A percentile compares a stretch with the other conserved stretches of the same genome.
Evolutionary conservation across 2,113 vertebrate genomes (phyloP).

Genomic region (Argyrosomus japonicus): DNA sequence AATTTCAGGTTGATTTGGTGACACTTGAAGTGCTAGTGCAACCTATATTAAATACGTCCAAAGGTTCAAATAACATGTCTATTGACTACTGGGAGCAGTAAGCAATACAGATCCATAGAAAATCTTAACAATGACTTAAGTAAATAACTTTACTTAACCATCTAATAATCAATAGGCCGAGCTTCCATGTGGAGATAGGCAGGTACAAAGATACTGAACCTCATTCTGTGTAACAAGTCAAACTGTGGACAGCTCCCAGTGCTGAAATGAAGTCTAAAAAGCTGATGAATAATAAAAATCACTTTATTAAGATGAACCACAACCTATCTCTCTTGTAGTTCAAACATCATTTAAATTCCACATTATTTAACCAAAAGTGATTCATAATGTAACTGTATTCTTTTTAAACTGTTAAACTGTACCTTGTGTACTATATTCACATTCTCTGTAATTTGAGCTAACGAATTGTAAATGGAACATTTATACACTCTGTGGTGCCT

Average conservation of each 20-base stretch:
- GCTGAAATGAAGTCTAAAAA: neutral
- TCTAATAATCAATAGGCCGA: neutral
- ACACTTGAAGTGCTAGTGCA: neutral
- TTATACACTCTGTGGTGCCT: neutral
- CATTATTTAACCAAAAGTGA: neutral
- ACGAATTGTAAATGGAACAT: slow-evolving; percentile 20
- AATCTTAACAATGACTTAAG: neutral
- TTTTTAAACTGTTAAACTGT: neutral
- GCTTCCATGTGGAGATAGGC: neutral
- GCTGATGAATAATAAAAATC: neutral
- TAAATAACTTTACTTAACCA: neutral
- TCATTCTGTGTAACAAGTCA: neutral
- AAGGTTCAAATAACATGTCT: neutral
- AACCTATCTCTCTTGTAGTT: neutral
- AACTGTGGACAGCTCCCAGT: neutral
- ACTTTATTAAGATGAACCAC: neutral
- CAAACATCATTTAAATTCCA: neutral
- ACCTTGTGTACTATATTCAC: neutral
- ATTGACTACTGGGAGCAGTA: neutral
- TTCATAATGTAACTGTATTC: neutral
- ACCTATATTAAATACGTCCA: no score
- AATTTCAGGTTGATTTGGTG: neutral
- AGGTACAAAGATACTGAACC: neutral
- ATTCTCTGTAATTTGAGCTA: slow-evolving; percentile 19
- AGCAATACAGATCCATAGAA: neutral